Conservation (phyloP, 1,140 invertebrate species). For the Pseudomyrmex concolor region DNA sequence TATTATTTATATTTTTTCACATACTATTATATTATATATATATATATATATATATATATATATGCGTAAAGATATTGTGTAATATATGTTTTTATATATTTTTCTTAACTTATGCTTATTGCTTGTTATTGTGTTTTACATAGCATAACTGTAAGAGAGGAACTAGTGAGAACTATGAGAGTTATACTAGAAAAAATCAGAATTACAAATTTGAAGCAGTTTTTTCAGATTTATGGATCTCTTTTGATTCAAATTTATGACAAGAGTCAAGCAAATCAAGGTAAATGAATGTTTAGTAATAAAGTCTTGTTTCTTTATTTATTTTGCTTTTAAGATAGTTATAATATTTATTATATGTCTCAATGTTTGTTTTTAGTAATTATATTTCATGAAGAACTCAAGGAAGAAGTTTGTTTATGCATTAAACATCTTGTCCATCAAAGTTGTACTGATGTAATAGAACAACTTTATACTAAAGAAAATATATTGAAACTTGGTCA, state of each 20-base stretch:
- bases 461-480: slow-evolving; percentile 84
- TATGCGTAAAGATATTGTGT: background rate
- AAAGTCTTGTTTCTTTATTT: background rate
- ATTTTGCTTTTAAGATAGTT: slow-evolving; percentile 2
- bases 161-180: slow-evolving; percentile 82
- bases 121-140: slow-evolving; percentile 20
- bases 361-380: slow-evolving; percentile 80
- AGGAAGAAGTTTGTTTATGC: slow-evolving; percentile 85
- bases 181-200: slow-evolving; percentile 81
- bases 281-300: slow-evolving; percentile 74
- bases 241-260: slow-evolving; percentile 85
- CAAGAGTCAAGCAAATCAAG: slow-evolving; percentile 81
- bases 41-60: background rate
- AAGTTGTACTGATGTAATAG: slow-evolving; percentile 82
- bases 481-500: slow-evolving; percentile 86
- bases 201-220: slow-evolving; percentile 83
- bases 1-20: slow-evolving; percentile 61
- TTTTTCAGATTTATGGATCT: slow-evolving; percentile 83
- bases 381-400: slow-evolving; percentile 86
- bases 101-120: slow-evolving; percentile 10
- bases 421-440: slow-evolving; percentile 84
- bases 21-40: background rate
- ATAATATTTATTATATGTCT: slow-evolving; percentile 75
- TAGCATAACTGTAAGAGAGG: slow-evolving; percentile 82
- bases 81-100: slow-evolving; percentile 57